phyloP scores from a whole-genome alignment of 2,113 vertebrate genomes.

The Chloropsis cyanopogon region DNA sequence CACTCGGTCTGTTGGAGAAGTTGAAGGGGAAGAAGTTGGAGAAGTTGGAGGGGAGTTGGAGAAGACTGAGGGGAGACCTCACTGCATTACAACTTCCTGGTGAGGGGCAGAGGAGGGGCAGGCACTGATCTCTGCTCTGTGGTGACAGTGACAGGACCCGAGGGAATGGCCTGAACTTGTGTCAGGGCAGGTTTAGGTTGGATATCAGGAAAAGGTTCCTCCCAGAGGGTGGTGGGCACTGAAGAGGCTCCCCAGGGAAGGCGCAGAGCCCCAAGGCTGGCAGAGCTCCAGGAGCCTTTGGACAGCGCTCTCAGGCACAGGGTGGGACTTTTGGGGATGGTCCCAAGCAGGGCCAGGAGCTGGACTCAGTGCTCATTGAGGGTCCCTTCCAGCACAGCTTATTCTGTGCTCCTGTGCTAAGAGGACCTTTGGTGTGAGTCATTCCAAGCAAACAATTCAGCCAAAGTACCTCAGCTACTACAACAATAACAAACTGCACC shows the following conservation, averaged over 20 bases:
- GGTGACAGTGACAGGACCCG: not conserved
- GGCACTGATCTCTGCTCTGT: not conserved
- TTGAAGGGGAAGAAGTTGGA: no score
- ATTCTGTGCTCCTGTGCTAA: not conserved
- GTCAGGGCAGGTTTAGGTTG: not conserved
- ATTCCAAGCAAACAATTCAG: not conserved
- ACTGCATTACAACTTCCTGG: not conserved
- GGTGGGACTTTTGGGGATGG: not conserved
- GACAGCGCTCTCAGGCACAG: not conserved
- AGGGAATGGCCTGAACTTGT: not conserved
- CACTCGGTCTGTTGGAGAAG: not conserved
- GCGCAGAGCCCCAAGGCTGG: not conserved
- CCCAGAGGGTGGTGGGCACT: not conserved
- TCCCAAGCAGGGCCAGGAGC: fast-evolving
- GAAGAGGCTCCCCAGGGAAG: not conserved
- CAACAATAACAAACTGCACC: not conserved
- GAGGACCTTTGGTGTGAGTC: not conserved
- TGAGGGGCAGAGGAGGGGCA: not conserved
- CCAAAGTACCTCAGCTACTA: not conserved
- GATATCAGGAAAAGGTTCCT: not conserved
- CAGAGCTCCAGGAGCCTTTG: not conserved
- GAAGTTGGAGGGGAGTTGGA: no score
- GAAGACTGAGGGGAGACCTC: not conserved
- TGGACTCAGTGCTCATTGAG: not conserved
- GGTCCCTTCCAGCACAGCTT: not conserved